Percentiles rank a stretch among this genome's conserved stretches.
Conservation (phyloP, 2,113 vertebrate species). For the Indicator indicator region DNA sequence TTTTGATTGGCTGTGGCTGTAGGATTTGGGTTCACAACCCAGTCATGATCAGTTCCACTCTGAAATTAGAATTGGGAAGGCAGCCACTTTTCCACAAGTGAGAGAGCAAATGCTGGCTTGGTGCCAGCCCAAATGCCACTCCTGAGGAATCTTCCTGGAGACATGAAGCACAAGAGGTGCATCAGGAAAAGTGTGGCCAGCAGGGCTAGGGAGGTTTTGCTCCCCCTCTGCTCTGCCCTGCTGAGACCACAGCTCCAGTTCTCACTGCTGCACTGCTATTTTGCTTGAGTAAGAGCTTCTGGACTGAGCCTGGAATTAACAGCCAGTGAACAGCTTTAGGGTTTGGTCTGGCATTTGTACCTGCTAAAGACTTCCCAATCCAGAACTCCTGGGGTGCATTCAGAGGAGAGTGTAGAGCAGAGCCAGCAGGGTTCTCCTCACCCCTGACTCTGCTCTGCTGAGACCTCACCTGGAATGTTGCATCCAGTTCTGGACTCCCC, state of each 20-base stretch:
- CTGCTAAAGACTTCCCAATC: not conserved
- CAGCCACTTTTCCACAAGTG: constrained; percentile 62
- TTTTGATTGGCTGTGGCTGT: constrained; percentile 44
- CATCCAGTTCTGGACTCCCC: too few species aligned
- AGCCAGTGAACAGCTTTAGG: not conserved
- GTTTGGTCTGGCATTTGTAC: not conserved
- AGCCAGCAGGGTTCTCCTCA: too few species aligned
- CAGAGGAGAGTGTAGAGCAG: too few species aligned
- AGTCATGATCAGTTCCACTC: constrained; percentile 63
- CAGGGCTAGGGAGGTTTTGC: too few species aligned
- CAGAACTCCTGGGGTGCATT: not conserved
- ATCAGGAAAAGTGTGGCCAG: too few species aligned
- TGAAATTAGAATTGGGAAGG: constrained; percentile 68
- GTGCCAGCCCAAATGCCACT: not conserved
- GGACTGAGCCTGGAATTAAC: not conserved
- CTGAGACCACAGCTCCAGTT: too few species aligned
- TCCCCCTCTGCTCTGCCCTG: too few species aligned
- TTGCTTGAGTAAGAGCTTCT: not conserved
- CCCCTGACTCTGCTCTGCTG: too few species aligned
- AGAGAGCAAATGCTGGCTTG: not conserved
- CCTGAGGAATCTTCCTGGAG: constrained; percentile 14
- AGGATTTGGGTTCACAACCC: constrained; percentile 51
- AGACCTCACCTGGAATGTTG: too few species aligned
- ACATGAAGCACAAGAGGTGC: not conserved
- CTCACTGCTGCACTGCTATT: not conserved